Conservation (phyloP, 2,888 invertebrate species). For the Liopterus haemorrhoidalis region DNA sequence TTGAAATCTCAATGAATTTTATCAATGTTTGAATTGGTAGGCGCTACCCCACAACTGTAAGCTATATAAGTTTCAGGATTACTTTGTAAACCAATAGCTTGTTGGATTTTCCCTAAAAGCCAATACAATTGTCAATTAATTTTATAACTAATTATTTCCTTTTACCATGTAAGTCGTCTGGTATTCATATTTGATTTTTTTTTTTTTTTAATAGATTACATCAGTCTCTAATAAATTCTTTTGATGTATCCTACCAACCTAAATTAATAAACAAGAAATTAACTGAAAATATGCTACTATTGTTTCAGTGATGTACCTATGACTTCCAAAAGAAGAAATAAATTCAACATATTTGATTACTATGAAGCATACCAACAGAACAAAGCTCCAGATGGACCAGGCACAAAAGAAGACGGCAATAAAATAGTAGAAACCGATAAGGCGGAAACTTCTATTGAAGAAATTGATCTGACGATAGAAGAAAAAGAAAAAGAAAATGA, state of each 20-base stretch:
- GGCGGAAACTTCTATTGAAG: constrained; percentile 2
- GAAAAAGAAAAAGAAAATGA: too few species aligned
- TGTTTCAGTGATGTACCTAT: constrained; percentile 15
- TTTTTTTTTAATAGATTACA: background rate
- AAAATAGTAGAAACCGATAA: background rate
- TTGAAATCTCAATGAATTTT: too few species aligned
- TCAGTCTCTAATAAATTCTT: background rate
- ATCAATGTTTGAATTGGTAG: too few species aligned
- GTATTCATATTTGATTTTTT: too few species aligned
- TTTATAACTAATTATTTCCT: too few species aligned
- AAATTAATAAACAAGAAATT: background rate
- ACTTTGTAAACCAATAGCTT: too few species aligned
- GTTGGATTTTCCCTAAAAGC: too few species aligned
- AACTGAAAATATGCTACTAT: background rate
- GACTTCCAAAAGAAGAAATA: constrained; percentile 12
- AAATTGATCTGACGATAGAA: constrained; percentile 5
- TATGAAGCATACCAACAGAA: constrained; percentile 18
- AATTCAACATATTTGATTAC: constrained; percentile 19
- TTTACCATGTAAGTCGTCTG: too few species aligned
- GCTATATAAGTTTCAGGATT: too few species aligned
- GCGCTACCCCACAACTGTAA: too few species aligned
- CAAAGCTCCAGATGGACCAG: constrained; percentile 19
- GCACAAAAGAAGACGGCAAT: constrained; percentile 7
- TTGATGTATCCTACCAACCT: background rate
- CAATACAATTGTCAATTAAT: too few species aligned